Conservation (phyloP, 2,113 vertebrate species). For the Gulo gulo region DNA sequence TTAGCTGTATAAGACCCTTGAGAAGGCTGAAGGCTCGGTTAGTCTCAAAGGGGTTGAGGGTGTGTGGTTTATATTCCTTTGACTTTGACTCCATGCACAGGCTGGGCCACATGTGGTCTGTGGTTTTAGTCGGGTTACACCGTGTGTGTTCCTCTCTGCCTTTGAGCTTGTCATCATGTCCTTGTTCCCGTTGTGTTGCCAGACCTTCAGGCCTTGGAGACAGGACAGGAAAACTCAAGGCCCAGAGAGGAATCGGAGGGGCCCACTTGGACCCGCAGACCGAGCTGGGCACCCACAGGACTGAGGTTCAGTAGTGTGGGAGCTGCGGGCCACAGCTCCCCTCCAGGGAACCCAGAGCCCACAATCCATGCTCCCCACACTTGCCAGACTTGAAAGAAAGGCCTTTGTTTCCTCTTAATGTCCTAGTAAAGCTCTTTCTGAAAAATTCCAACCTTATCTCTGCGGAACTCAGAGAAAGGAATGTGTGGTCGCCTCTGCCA, state of each 20-base stretch:
- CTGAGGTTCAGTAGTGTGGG: not conserved
- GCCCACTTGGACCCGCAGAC: not conserved
- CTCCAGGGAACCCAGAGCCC: not conserved
- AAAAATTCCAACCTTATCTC: slow-evolving; percentile 29
- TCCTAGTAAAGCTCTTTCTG: slow-evolving; percentile 53
- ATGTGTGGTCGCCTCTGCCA: slow-evolving; percentile 42
- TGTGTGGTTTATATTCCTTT: not conserved
- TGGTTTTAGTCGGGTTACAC: not conserved
- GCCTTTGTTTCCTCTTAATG: slow-evolving; percentile 60
- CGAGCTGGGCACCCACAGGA: not conserved
- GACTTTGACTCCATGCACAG: not conserved
- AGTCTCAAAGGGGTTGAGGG: not conserved
- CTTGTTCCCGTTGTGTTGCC: not conserved
- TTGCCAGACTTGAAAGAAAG: slow-evolving; percentile 35
- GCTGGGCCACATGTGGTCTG: not conserved
- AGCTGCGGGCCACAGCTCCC: not conserved
- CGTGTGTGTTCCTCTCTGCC: not conserved
- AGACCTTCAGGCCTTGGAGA: not conserved
- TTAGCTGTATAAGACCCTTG: not conserved
- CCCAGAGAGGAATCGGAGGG: not conserved
- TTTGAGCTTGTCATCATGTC: not conserved
- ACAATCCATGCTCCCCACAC: not conserved
- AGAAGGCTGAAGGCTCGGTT: not conserved
- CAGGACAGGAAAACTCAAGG: not conserved
- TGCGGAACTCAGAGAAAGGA: slow-evolving; percentile 47